phyloP scores from a whole-genome alignment of 2,797 vertebrate species.

The Pitangus sulphuratus region DNA sequence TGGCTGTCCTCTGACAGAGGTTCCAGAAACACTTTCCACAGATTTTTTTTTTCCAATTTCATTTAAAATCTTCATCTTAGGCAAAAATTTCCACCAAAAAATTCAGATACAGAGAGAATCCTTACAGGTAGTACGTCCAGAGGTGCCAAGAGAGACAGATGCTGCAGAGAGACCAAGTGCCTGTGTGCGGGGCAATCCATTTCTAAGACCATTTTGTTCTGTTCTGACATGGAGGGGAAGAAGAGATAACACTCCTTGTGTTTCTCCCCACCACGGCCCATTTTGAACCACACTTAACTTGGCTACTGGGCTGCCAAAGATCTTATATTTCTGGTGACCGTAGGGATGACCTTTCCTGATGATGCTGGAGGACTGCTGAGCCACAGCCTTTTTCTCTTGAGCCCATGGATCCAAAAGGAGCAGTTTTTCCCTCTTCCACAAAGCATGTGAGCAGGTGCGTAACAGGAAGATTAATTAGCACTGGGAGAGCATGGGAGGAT shows the following conservation, averaged over 20 bases:
- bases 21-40: background rate
- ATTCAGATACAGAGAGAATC: background rate
- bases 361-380: background rate
- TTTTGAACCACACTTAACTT: background rate
- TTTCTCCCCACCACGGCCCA: background rate
- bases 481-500: background rate
- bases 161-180: accelerated
- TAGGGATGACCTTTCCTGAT: background rate
- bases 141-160: background rate
- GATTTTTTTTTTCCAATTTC: background rate
- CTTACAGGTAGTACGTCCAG: background rate
- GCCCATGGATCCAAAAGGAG: background rate
- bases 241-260: background rate
- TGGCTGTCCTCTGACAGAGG: background rate
- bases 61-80: background rate
- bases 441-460: background rate
- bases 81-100: background rate
- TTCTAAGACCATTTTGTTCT: background rate
- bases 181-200: background rate
- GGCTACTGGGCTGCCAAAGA: accelerated
- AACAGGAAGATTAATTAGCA: background rate
- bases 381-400: background rate
- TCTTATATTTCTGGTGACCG: background rate
- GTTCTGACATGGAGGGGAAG: background rate
- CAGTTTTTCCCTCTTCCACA: background rate